Conservation (phyloP, 2,113 vertebrate genomes). For the Neodontobutis hainanensis region DNA sequence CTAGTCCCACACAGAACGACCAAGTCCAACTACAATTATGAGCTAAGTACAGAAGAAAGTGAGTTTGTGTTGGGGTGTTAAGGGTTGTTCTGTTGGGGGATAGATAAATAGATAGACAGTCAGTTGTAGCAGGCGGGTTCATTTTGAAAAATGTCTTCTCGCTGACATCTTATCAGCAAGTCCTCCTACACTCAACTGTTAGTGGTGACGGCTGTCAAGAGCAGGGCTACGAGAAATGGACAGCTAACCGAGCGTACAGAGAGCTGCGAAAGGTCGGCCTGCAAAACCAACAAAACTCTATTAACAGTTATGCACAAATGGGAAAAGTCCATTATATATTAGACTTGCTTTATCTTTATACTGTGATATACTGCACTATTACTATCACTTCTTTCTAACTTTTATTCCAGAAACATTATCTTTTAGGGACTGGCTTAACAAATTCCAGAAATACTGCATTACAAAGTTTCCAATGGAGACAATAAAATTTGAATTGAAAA, state of each 20-base stretch:
- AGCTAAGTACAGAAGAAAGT: conserved; percentile 5
- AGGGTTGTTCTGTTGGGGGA: neutral
- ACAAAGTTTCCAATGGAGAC: no score
- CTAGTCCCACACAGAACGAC: neutral
- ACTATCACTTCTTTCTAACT: no score
- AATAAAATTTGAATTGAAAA: no score
- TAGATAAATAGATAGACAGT: conserved; percentile 21
- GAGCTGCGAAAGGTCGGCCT: neutral
- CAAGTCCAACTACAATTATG: conserved; percentile 10
- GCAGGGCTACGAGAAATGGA: conserved; percentile 4
- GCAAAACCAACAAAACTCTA: neutral
- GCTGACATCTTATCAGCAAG: conserved; percentile 35
- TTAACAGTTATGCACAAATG: neutral
- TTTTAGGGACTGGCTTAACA: no score
- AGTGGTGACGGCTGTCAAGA: conserved; percentile 12
- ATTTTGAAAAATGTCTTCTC: conserved; percentile 47
- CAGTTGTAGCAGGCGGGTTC: conserved; percentile 29
- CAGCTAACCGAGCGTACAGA: neutral
- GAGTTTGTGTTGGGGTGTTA: neutral
- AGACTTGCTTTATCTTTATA: neutral
- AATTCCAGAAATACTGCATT: no score
- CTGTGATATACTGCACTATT: no score
- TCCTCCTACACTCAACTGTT: conserved; percentile 16
- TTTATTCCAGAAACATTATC: no score
- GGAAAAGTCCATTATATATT: neutral